phyloP scores from a whole-genome alignment of 2,888 invertebrate genomes.

The Coenonympha glycerion region DNA sequence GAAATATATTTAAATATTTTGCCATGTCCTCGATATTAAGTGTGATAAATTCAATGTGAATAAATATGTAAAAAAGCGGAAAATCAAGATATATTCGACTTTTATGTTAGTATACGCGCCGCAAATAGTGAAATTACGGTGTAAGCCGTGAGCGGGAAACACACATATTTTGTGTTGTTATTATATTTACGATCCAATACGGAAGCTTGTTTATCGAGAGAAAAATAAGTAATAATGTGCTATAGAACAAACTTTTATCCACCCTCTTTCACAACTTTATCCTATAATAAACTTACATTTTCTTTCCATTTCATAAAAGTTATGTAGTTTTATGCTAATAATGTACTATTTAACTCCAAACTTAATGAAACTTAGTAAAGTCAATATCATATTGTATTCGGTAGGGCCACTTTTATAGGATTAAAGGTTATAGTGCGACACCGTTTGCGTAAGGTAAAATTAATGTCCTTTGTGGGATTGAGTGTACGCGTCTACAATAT shows the following conservation, averaged over 20 bases:
- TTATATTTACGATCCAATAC: conserved; percentile 18
- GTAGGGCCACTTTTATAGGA: too few relatives aligned
- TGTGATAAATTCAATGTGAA: not conserved
- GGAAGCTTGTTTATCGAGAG: conserved; percentile 5
- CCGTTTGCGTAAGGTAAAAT: too few relatives aligned
- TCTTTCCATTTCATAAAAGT: not conserved
- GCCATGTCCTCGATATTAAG: not conserved
- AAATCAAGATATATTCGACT: conserved; percentile 11
- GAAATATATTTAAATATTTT: conserved; percentile 1
- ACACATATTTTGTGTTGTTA: conserved; percentile 17
- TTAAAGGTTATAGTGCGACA: too few relatives aligned
- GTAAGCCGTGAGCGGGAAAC: conserved; percentile 10
- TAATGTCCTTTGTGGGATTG: too few relatives aligned
- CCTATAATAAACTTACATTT: not conserved
- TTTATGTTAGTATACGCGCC: conserved; percentile 3
- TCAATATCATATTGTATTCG: too few relatives aligned
- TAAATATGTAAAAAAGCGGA: conserved; percentile 1
- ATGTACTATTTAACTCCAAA: too few relatives aligned
- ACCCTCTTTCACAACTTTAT: not conserved
- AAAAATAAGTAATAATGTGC: conserved; percentile 10
- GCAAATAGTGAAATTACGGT: conserved; percentile 13
- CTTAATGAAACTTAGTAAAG: too few relatives aligned
- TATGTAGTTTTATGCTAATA: not conserved
- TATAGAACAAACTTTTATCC: conserved; percentile 5
- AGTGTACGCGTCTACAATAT: too few relatives aligned